Base-by-base conservation (phyloP, 1,140 invertebrate genomes). In the Micrasema longulum region DNA sequence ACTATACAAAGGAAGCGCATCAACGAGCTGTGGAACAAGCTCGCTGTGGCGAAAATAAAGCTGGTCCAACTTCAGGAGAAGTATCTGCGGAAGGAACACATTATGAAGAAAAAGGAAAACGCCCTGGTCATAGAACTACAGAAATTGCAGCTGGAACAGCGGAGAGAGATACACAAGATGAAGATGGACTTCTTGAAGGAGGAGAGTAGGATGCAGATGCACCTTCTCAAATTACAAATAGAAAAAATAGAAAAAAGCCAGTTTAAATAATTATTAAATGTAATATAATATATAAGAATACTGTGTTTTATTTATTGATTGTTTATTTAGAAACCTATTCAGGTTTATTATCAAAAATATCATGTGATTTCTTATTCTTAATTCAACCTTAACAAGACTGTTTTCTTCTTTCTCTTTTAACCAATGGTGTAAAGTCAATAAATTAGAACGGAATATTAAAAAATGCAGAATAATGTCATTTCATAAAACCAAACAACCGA, bases 1-100 rank as follows among this genome's bases (percentile, higher is more conserved):
- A 57, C 53, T 3, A 57, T 57, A n/a, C 53, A 57, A 35, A 35
- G 53, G 31, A 57, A 57, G 20, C 53, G 53, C n/a, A 57, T 57
- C 53, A 57, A 35, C n/a, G 53, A 57, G 31, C 26, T 57, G 31
- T 57, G 53, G 53, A 57, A 57, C 53, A 57, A 57, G 31, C 53
- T 57, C n/a, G 53, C 53, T 31, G n/a, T 57, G 31, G 53, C 53
- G n/a, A 57, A 57, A 18, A 35, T 57, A 14, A 35, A 38, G 31
- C 31, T 57, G 53, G 53, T 57, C 26, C 53, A 57, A 31, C 31
- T 57, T n/a, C 53, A 57, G 31, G 53, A 57, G 53, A 57, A 57
- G 53, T 57, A 16, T 16, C 31, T 57, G n/a, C 35, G 53, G 53
- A 57, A 57, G 31, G 53, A 57, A 7, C 53, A 57, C 53, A 36